These are phyloP conservation scores for Ormyrus pomaceus DNA, from an alignment of 2,888 invertebrate genomes.

Conservation along the genomic window DNA sequence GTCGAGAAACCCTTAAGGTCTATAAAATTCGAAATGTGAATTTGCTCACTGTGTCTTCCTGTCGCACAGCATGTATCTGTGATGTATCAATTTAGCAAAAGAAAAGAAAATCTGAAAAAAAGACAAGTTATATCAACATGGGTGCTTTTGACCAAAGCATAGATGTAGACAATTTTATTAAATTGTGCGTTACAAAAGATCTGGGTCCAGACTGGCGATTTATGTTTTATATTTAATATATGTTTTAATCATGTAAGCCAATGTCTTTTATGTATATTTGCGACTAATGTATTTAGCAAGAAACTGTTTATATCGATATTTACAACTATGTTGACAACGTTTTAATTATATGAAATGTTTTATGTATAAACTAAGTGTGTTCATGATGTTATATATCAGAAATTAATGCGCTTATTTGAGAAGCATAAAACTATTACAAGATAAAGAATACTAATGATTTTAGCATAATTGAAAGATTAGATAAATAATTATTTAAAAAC, in stretches of 20 bases:
- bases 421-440: constrained; percentile 2
- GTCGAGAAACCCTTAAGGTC: constrained; percentile 23
- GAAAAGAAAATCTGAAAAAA: background rate
- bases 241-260: constrained; percentile 28
- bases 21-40: constrained; percentile 38
- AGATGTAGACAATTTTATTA: constrained; percentile 24
- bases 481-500: constrained; percentile 44
- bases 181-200: constrained; percentile 33
- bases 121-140: constrained; percentile 57
- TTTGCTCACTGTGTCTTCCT: constrained; percentile 71
- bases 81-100: constrained; percentile 50
- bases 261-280: constrained; percentile 41
- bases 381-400: constrained; percentile 28
- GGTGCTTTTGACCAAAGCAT: constrained; percentile 57
- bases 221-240: constrained; percentile 51
- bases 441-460: constrained; percentile 21
- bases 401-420: constrained; percentile 3
- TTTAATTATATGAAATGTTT: constrained; percentile 34
- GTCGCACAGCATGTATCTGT: constrained; percentile 66
- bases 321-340: constrained; percentile 32
- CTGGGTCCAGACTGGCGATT: constrained; percentile 51
- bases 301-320: constrained; percentile 38
- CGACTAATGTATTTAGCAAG: constrained; percentile 35
- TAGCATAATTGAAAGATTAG: constrained; percentile 43
- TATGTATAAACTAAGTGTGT: constrained; percentile 38